phyloP scores from a whole-genome alignment of 2,888 invertebrate species.

The Xanthia togata region DNA sequence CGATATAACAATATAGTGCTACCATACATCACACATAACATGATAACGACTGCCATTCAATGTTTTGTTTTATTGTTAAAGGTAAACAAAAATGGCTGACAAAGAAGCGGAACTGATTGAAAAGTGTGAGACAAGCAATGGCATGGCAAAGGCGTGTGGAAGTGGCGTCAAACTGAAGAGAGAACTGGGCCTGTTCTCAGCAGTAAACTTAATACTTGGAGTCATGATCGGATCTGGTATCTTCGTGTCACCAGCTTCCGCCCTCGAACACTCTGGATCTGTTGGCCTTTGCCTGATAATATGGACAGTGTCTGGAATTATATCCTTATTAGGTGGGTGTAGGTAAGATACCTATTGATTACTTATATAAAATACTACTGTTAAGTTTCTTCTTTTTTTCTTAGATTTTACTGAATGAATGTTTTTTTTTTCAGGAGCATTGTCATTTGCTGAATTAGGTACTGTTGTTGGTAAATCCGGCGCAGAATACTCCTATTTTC shows the following conservation, averaged over 20 bases:
- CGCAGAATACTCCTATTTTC: conserved; percentile 95
- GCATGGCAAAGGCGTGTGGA: conserved; percentile 69
- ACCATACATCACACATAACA: conserved; percentile 24
- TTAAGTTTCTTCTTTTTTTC: not conserved
- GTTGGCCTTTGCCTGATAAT: conserved; percentile 94
- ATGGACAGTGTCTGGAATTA: conserved; percentile 94
- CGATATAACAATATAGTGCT: conserved; percentile 20
- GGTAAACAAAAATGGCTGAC: conserved; percentile 74
- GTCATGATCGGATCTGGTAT: conserved; percentile 98
- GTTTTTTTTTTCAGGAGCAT: conserved; percentile 91
- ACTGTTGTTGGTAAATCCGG: conserved; percentile 95
- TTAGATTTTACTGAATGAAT: not conserved
- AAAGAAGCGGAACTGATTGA: conserved; percentile 72
- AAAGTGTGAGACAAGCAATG: conserved; percentile 71
- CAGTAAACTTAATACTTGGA: conserved; percentile 95
- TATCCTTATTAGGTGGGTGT: conserved; percentile 94
- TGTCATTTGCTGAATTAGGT: conserved; percentile 95
- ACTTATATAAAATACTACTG: not conserved
- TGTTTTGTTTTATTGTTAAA: conserved; percentile 68
- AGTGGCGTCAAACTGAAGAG: conserved; percentile 92
- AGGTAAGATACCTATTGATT: conserved; percentile 78
- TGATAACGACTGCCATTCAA: conserved; percentile 20
- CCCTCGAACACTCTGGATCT: conserved; percentile 94
- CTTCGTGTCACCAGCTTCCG: conserved; percentile 95
- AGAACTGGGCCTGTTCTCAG: conserved; percentile 95